phyloP scores from a whole-genome alignment of 1,140 invertebrate genomes.

The Drosophila pruinosa region DNA sequence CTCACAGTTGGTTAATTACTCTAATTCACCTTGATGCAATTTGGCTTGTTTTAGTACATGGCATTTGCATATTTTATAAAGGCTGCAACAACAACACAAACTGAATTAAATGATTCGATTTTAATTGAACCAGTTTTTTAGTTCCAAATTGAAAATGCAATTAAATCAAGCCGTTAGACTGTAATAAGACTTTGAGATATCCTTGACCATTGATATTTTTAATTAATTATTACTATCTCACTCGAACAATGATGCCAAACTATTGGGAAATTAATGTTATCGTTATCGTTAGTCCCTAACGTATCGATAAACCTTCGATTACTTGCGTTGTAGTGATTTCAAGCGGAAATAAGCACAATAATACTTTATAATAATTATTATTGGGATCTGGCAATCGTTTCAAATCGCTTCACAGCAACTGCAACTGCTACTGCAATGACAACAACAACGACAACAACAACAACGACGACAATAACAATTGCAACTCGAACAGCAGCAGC shows the following conservation, averaged over 20 bases:
- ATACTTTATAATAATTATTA: conserved; percentile 12
- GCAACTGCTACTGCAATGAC: background rate
- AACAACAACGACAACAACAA: too few relatives aligned
- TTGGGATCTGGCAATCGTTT: conserved; percentile 24
- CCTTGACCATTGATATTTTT: too few relatives aligned
- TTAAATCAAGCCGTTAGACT: conserved; percentile 9
- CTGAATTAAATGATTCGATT: conserved; percentile 4
- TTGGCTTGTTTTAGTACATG: conserved; percentile 1
- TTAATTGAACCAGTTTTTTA: conserved; percentile 9
- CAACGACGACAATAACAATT: too few relatives aligned
- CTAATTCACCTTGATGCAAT: conserved; percentile 19
- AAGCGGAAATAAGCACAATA: conserved; percentile 35
- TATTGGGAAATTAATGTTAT: too few relatives aligned
- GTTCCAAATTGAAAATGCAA: conserved; percentile 14
- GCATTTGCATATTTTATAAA: conserved; percentile 12
- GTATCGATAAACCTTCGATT: background rate
- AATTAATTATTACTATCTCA: too few relatives aligned
- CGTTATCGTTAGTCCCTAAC: background rate
- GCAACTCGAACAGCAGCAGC: background rate
- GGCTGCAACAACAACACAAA: background rate
- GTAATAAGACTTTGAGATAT: background rate
- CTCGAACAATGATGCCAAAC: too few relatives aligned
- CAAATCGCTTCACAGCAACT: conserved; percentile 11
- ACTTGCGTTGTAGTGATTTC: conserved; percentile 9
- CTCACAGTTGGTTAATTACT: conserved; percentile 11